phyloP scores from a whole-genome alignment of 2,113 vertebrate genomes.

The Stegostoma tigrinum region DNA sequence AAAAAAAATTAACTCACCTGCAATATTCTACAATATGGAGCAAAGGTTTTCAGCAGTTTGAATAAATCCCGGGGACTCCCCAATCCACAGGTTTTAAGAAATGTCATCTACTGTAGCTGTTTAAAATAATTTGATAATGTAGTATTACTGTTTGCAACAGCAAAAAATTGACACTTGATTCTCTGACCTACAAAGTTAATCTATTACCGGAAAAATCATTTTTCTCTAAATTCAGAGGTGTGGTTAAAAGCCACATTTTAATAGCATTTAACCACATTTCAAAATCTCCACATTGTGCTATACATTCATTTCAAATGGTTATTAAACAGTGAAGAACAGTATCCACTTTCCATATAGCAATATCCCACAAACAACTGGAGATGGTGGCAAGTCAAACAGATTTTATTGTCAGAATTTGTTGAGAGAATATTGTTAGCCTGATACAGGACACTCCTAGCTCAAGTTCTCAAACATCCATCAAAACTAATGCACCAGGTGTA shows the following conservation, averaged over 20 bases:
- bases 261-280: neutral
- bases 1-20: neutral
- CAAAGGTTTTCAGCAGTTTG: neutral
- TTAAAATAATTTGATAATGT: neutral
- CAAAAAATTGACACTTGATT: neutral
- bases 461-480: neutral
- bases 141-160: neutral
- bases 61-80: neutral
- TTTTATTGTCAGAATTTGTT: neutral
- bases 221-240: neutral
- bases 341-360: neutral
- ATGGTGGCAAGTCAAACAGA: neutral
- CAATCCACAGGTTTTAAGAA: neutral
- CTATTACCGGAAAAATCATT: neutral
- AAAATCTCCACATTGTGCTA: neutral
- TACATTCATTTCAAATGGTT: neutral
- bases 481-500: neutral
- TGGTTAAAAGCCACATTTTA: neutral
- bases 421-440: neutral
- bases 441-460: neutral
- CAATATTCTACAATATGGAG: neutral
- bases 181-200: neutral
- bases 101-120: neutral
- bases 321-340: neutral
- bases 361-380: neutral